A percentile compares a stretch with the other conserved stretches of the same genome.
phyloP scores from a whole-genome alignment of 2,888 invertebrate species.

The Cerastis leucographa region DNA sequence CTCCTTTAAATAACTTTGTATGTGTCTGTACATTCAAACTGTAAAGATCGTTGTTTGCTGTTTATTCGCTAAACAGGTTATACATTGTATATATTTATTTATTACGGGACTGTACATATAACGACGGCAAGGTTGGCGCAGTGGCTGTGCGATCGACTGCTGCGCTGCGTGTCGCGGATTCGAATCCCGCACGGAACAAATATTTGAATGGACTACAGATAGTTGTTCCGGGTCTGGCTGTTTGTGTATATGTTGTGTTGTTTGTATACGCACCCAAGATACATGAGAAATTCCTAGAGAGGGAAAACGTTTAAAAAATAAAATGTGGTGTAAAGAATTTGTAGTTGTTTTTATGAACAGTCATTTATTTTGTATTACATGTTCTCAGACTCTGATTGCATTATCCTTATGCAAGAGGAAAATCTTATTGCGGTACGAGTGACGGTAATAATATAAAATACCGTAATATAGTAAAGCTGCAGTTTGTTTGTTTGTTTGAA shows the following conservation, averaged over 20 bases:
- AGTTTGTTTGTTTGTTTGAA: background rate
- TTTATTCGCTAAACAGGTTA: background rate
- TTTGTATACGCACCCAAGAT: too few relatives aligned
- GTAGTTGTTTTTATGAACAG: background rate
- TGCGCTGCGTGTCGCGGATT: too few relatives aligned
- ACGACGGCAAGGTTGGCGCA: too few relatives aligned
- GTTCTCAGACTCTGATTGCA: background rate
- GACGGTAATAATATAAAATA: background rate
- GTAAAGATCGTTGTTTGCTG: background rate
- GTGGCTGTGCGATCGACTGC: too few relatives aligned
- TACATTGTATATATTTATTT: background rate
- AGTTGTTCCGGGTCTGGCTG: too few relatives aligned
- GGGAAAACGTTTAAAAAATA: too few relatives aligned
- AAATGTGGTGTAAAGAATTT: too few relatives aligned
- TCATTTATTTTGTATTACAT: background rate
- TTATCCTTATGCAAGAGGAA: slow-evolving; percentile 9
- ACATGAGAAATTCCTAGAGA: too few relatives aligned
- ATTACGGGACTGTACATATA: background rate
- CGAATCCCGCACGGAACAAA: too few relatives aligned
- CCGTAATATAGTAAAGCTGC: background rate
- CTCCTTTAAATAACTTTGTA: slow-evolving; percentile 23
- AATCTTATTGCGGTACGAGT: background rate
- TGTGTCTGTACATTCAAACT: slow-evolving; percentile 12
- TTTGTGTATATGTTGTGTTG: too few relatives aligned
- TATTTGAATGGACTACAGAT: too few relatives aligned